phyloP scores from a whole-genome alignment of 2,888 invertebrate genomes.

The Liopterus haemorrhoidalis region DNA sequence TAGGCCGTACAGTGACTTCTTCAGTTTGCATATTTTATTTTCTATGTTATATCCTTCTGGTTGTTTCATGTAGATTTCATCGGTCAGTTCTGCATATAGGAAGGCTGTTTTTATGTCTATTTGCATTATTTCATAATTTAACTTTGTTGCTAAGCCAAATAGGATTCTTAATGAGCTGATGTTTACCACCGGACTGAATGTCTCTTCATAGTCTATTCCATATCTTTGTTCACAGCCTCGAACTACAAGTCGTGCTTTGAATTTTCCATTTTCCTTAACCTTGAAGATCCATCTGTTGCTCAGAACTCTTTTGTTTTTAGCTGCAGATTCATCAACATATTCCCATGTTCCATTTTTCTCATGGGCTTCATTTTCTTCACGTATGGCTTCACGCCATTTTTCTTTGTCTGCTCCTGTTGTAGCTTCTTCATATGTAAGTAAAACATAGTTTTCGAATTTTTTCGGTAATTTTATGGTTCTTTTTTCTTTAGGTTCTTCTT shows the following conservation, averaged over 20 bases:
- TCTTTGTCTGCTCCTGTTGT: background rate
- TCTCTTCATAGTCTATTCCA: constrained; percentile 4
- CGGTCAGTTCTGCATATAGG: background rate
- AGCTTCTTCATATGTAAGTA: constrained; percentile 6
- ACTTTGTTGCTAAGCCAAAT: background rate
- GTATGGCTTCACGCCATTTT: constrained; percentile 1
- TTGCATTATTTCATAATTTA: background rate
- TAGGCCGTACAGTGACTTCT: constrained; percentile 6
- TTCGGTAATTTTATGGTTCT: constrained; percentile 1
- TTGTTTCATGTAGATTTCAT: constrained; percentile 1
- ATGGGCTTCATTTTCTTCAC: background rate
- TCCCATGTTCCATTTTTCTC: constrained; percentile 7
- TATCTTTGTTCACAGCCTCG: no score
- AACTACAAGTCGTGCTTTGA: background rate
- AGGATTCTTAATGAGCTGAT: background rate
- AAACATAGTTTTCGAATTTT: background rate
- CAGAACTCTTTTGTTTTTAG: background rate
- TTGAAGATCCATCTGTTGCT: background rate
- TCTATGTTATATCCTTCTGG: constrained; percentile 3
- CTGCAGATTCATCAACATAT: background rate
- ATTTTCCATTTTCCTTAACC: background rate
- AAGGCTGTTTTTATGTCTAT: constrained; percentile 5
- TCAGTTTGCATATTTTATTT: background rate
- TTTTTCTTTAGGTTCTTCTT: background rate
- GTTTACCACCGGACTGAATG: constrained; percentile 4